phyloP scores from a whole-genome alignment of 2,888 invertebrate species.

The Nemapogon koenigi region DNA sequence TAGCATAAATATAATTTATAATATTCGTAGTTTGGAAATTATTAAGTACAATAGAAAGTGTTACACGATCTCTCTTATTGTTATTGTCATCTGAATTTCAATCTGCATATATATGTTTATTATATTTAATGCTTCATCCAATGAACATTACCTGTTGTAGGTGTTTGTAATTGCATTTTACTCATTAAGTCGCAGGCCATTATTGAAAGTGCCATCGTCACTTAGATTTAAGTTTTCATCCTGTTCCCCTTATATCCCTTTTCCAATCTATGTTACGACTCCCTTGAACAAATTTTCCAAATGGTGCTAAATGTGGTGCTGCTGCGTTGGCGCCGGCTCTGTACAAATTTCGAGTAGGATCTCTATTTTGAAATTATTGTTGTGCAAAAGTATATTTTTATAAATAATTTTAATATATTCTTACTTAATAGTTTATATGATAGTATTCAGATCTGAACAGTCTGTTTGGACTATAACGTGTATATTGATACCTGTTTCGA shows the following conservation, averaged over 20 bases:
- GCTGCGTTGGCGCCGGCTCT: conserved; percentile 32
- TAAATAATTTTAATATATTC: conserved; percentile 37
- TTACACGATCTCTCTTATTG: too few species aligned
- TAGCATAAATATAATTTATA: conserved; percentile 30
- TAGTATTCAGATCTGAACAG: conserved; percentile 27
- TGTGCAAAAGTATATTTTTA: conserved; percentile 37
- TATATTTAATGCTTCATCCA: too few species aligned
- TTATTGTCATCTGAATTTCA: too few species aligned
- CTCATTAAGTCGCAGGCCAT: conserved; percentile 64
- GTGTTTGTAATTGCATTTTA: conserved; percentile 60
- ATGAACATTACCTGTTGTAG: too few species aligned
- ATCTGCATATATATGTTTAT: too few species aligned
- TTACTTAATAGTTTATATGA: conserved; percentile 28
- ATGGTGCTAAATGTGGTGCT: conserved; percentile 46
- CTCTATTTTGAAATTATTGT: conserved; percentile 44
- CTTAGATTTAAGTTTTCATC: conserved; percentile 20
- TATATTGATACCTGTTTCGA: conserved; percentile 60
- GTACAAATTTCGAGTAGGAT: conserved; percentile 31
- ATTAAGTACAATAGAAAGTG: too few species aligned
- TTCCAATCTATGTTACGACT: conserved; percentile 16
- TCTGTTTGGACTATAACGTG: conserved; percentile 22
- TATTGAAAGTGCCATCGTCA: conserved; percentile 60
- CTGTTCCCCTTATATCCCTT: conserved; percentile 17
- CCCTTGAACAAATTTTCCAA: conserved; percentile 11
- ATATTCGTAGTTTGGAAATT: not conserved